Conservation (phyloP, 2,888 invertebrate genomes). For the Eupithecia dodoneata region DNA sequence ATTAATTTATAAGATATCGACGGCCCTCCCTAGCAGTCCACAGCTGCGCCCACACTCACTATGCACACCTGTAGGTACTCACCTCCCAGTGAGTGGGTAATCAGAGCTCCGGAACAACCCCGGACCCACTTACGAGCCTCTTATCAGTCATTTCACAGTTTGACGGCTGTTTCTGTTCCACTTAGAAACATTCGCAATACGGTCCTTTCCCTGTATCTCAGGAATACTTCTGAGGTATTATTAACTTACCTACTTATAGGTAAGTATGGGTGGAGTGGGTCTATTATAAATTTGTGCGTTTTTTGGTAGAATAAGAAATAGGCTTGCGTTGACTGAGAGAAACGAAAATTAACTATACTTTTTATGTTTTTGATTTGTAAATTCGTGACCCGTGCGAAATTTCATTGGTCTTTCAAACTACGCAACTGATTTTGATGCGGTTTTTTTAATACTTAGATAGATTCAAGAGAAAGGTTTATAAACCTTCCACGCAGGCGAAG, state of each 20-base stretch:
- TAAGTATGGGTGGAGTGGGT: background rate
- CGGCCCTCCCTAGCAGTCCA: background rate
- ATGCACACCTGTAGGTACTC: background rate
- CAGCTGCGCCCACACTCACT: background rate
- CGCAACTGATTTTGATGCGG: no score
- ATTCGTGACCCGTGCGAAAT: background rate
- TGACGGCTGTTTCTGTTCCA: background rate
- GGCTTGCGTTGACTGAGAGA: background rate
- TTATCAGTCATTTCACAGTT: slow-evolving; percentile 6
- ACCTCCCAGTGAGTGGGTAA: background rate
- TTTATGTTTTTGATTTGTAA: background rate
- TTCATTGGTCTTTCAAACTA: no score
- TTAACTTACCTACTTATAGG: background rate
- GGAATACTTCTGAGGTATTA: background rate
- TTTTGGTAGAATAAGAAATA: no score
- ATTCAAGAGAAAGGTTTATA: no score
- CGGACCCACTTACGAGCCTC: background rate
- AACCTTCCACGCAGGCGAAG: no score
- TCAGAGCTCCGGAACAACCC: background rate
- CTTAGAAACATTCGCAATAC: background rate
- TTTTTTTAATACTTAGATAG: no score
- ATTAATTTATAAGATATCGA: background rate
- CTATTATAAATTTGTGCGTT: background rate
- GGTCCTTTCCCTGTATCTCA: background rate
- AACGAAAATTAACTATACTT: background rate